phyloP scores from a whole-genome alignment of 2,797 vertebrate species.

The Buphagus erythrorhynchus region DNA sequence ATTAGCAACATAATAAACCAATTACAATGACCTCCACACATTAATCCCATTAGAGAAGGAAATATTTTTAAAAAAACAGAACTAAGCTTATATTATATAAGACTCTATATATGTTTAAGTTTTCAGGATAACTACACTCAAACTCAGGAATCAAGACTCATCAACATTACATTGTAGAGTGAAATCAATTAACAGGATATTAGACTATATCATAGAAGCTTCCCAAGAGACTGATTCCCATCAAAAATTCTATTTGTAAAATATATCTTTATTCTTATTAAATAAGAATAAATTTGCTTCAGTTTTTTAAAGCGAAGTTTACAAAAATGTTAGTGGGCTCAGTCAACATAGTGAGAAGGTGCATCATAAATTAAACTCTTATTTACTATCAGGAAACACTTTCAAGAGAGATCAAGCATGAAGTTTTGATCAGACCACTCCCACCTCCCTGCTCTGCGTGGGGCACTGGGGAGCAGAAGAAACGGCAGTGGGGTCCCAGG shows the following conservation, averaged over 20 bases:
- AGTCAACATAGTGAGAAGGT: neutral
- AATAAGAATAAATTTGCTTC: neutral
- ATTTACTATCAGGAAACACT: neutral
- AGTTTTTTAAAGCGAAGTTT: neutral
- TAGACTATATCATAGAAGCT: neutral
- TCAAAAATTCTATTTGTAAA: neutral
- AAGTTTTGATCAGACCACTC: neutral
- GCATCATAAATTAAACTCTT: neutral
- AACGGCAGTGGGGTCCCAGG: neutral
- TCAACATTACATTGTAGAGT: neutral
- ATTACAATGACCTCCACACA: neutral
- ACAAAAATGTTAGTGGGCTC: neutral
- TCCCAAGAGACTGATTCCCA: neutral
- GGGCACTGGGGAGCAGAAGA: neutral
- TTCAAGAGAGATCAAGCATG: neutral
- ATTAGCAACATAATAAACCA: constrained; percentile 5
- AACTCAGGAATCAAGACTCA: neutral
- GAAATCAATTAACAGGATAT: neutral
- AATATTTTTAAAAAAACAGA: neutral
- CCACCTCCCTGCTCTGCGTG: neutral
- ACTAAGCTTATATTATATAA: neutral
- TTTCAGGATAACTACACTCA: neutral
- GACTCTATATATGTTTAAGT: neutral
- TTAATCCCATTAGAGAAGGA: neutral
- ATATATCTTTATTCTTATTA: neutral